phyloP scores from a whole-genome alignment of 2,888 invertebrate genomes.

The Lasioglossum calceatum region DNA sequence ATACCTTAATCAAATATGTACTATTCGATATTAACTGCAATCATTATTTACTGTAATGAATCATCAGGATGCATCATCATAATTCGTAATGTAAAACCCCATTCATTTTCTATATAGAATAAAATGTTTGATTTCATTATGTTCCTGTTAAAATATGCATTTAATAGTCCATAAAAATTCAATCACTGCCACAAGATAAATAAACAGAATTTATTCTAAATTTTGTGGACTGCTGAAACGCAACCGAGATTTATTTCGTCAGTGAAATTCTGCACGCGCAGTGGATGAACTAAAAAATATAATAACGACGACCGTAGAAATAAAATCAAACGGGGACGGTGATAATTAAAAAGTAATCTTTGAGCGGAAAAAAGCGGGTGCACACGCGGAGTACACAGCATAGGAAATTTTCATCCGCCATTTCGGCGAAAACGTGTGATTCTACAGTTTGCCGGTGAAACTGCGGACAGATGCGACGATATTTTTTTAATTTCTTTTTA shows the following conservation, averaged over 20 bases:
- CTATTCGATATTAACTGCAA: no score
- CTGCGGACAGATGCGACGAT: background rate
- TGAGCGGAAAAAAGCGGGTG: background rate
- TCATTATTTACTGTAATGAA: no score
- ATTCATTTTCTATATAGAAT: no score
- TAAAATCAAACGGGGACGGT: background rate
- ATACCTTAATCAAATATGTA: no score
- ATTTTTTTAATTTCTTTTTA: background rate
- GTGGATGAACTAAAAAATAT: background rate
- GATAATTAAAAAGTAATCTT: background rate
- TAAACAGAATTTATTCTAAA: no score
- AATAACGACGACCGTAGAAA: background rate
- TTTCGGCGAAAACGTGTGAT: background rate
- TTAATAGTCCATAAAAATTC: no score
- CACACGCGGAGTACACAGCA: background rate
- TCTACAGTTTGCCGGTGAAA: conserved; percentile 2
- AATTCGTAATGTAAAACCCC: no score
- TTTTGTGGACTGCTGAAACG: no score
- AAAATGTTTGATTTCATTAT: no score
- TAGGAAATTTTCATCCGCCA: background rate
- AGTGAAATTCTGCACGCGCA: background rate
- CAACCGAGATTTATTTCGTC: background rate
- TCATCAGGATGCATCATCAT: no score
- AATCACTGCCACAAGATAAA: no score
- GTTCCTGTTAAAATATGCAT: no score